A percentile compares a stretch with the other conserved stretches of the same genome.
These are phyloP conservation scores for Rhinogobio ventralis DNA, from an alignment of 2,797 vertebrate species.

Conservation along the genomic window DNA sequence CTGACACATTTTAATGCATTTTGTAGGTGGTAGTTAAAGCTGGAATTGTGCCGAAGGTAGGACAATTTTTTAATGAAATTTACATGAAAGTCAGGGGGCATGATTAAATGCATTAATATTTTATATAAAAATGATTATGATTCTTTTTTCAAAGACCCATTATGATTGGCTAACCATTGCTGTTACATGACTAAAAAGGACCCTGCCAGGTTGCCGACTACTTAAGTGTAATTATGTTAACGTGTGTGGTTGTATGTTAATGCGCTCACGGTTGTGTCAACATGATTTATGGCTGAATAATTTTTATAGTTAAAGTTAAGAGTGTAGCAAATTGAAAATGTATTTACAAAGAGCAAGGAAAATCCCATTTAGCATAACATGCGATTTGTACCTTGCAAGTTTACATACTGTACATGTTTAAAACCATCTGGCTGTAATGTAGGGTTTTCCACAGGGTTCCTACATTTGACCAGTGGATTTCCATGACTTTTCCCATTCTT, in stretches of 20 bases:
- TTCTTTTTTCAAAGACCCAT: background rate
- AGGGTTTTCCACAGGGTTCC: background rate
- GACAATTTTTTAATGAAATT: background rate
- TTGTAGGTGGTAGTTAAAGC: background rate
- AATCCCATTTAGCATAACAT: background rate
- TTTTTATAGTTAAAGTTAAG: slow-evolving; percentile 1
- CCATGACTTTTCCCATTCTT: background rate
- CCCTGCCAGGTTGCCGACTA: background rate
- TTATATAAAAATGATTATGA: background rate
- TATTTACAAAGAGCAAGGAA: background rate
- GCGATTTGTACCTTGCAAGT: background rate
- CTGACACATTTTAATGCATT: background rate
- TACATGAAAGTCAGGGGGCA: background rate
- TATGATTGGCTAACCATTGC: background rate
- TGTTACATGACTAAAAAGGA: background rate
- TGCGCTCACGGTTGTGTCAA: slow-evolving; percentile 1
- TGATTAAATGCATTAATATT: background rate
- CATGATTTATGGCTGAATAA: slow-evolving; percentile 10
- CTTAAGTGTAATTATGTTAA: slow-evolving; percentile 18
- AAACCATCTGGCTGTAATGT: background rate
- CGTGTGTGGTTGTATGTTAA: background rate
- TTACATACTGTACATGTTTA: background rate
- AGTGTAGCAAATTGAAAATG: background rate
- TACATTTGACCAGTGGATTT: background rate
- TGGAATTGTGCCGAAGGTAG: background rate